Base-by-base conservation (phyloP, 2,888 invertebrate species). In the Apotomis turbidana region DNA sequence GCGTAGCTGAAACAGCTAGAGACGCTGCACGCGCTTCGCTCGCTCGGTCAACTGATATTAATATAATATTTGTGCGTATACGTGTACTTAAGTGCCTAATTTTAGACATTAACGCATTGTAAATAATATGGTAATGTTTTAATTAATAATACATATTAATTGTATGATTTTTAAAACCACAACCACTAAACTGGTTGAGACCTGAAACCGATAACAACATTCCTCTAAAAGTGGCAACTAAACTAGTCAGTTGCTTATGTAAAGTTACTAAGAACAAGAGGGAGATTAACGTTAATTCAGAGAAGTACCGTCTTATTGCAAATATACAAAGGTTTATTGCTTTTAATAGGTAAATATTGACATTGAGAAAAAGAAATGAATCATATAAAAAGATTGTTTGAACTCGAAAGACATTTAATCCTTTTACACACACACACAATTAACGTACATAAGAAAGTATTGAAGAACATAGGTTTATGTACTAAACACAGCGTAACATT, bases 251-350 rank as follows among this genome's bases (percentile, higher is more conserved):
- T 49, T 49, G 10, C 9, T 55, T 27, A 27, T 64, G 12, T 15
- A 15, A 27, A 57, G 12, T 36, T 44, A 12, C 55, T 46, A 44
- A 10, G 49, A 58, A 58, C 13, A 51, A 51, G 12, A 51, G 5
- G n/a, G 8, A 59, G 64, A 44, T 67, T 57, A 67, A 41, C 51
- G 1, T 10, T n/a, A 27, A 55, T 57, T 62, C 61, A 51, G 75
- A 74, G 77, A 84, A 84, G 68, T 57, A 71, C 68, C 41, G 41
- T 41, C 76, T 78, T 83, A 79, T 85, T 84, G 83, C 76, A 76
- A 66, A 59, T 70, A 75, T 84, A 84, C 76, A 76, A 66, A 59
- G 71, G 75, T 81, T 80, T 79, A 81, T 78, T 77, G 69, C 78
- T 79, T 78, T 82, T 77, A 78, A 82, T 78, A 76, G 76, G 76